These are phyloP conservation scores for Leuciscus waleckii DNA, from an alignment of 2,797 vertebrate species.

Conservation along the genomic window DNA sequence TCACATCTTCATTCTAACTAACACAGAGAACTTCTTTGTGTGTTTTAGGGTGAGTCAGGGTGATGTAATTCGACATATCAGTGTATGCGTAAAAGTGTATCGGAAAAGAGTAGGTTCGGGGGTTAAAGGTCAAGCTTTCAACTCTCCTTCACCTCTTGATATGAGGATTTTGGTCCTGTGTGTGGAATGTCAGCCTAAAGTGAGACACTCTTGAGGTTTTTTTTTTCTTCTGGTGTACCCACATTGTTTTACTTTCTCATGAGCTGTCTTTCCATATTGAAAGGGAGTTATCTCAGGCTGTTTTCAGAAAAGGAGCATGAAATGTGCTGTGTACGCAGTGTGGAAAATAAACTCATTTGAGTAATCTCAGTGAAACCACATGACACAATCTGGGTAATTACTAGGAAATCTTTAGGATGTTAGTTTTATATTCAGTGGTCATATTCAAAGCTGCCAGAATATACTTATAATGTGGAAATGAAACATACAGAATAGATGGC, in stretches of 20 bases:
- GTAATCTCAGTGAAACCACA: not conserved
- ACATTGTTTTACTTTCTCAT: conserved; percentile 59
- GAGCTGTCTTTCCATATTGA: not conserved
- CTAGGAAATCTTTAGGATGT: not conserved
- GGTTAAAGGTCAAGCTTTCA: conserved; percentile 69
- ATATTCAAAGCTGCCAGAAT: too few relatives aligned
- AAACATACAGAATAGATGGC: too few relatives aligned
- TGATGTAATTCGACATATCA: conserved; percentile 51
- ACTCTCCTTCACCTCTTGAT: conserved; percentile 77
- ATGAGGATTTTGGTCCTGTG: conserved; percentile 76
- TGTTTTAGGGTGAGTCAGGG: conserved; percentile 11
- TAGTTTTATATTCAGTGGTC: not conserved
- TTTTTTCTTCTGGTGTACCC: conserved; percentile 63
- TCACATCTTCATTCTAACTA: conserved; percentile 23
- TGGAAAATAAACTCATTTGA: not conserved
- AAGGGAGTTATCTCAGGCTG: not conserved
- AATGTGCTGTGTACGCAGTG: not conserved
- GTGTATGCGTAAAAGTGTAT: conserved; percentile 70
- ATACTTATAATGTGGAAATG: too few relatives aligned
- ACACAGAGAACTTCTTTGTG: conserved; percentile 31
- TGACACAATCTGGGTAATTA: not conserved
- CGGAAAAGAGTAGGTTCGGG: conserved; percentile 49
- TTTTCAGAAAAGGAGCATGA: not conserved
- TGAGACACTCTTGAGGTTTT: conserved; percentile 70
- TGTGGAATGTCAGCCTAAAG: conserved; percentile 82